Base-by-base conservation (phyloP, 2,113 vertebrate genomes). In the Neodon shergylaensis region DNA sequence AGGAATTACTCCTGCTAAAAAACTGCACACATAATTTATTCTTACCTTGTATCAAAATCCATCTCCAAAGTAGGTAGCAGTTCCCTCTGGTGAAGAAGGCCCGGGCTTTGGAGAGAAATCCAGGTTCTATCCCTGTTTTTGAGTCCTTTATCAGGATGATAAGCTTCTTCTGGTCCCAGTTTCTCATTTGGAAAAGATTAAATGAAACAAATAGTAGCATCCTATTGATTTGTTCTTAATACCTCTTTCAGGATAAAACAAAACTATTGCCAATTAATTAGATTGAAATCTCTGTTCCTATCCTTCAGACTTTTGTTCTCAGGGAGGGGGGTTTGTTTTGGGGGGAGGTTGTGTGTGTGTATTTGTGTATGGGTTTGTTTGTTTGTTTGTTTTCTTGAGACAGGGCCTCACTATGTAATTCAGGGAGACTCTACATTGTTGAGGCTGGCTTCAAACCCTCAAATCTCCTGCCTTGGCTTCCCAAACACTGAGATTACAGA, bases 141-240 rank as follows among this genome's bases (percentile, higher is more conserved):
- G 16, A 65, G 33, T 49, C 4, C 16, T 90, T 77, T 10, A 13
- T 31, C 52, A 83, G 65, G 11, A 49, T 42, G 54, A 36, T 13
- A 76, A 44, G 19, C 21, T 77, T 94, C 28, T 83, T 85, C 54
- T 21, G 42, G 74, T 66, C 44, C 90, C 39, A 85, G 31, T 49
- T 63, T 94, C 36, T 95, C 42, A 82, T 87, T 84, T 85, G 22
- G 14, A 49, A 68, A 89, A 22, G 6, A 83, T 95, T 72, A 74
- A 61, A 82, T 52, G 44, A 22, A 49, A 3, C 7, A 82, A 86
- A 89, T 85, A 77, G 17, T 19, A 28, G 54, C 19, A 58, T 58
- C 54, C 5, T 58, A 21, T 58, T 58, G 54, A 58, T 58, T 58
- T 58, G 54, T 21, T 58, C 2, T 58, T 58, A 58, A 58, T 58